Base-by-base conservation (phyloP, 2,113 vertebrate genomes). In the Prolemur simus region DNA sequence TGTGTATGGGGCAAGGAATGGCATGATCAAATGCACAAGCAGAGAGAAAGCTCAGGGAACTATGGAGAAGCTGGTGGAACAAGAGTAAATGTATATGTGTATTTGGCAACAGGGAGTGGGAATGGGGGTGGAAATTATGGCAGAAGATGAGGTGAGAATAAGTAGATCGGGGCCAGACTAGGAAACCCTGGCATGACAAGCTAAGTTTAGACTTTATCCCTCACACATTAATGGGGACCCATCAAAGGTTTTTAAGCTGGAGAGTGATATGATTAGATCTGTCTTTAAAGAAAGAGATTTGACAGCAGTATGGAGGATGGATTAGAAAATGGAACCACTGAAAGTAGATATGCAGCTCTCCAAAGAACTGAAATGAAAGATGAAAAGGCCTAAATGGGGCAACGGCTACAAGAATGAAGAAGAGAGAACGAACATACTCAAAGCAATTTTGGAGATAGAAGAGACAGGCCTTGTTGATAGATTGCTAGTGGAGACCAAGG, bases 381-480 rank as follows among this genome's bases (percentile, higher is more conserved):
- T 88, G 37, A 90, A 95, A 97, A 56, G 32, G 37, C 80, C 42
- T 91, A 21, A 69, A 49, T 45, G 60, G 25, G 39, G 69, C 34
- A 91, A 39, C 20, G 69, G 68, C 25, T 76, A 27, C 49, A 21
- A 89, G 85, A 90, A 86, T 2, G 18, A 15, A 77, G 18, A 88
- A 77, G 49, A 90, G 85, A 47, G 68, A 78, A 96, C 4, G 29
- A 91, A 93, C 37, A 58, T 66, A 88, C 52, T 87, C 78, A 58
- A 95, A 92, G 89, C 68, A 91, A 66, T 89, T 93, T 64, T 80
- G 85, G 83, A 95, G 74, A 93, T 6, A 96, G 86, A 82, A 93
- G 74, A 91, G 56, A 81, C 49, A 93, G 29, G 23, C 42, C 86
- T 89, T 49, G 21, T 29, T 90, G 63, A 91, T 8, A 74, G 77